Evolutionary conservation across 2,888 invertebrate species (phyloP).

Genomic region (Hypsopygia costalis): DNA sequence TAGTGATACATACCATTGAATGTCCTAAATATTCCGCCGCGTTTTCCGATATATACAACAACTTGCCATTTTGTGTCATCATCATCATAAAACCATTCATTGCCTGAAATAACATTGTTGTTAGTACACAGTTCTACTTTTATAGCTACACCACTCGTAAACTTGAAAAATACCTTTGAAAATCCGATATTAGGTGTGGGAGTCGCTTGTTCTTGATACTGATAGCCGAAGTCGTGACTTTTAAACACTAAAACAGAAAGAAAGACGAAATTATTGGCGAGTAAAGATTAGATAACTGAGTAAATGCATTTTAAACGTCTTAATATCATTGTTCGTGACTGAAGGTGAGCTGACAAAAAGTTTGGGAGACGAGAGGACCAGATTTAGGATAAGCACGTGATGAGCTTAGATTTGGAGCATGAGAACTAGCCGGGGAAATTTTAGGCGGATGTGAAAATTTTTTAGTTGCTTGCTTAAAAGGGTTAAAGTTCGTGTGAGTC

Average conservation of each 20-base stretch:
- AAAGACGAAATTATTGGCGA: constrained; percentile 76
- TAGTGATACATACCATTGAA: constrained; percentile 89
- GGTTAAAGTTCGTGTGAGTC: too few species aligned
- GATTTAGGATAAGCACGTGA: constrained; percentile 73
- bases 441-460: constrained; percentile 37
- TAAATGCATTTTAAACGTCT: constrained; percentile 80
- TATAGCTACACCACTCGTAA: constrained; percentile 46
- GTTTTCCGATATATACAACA: constrained; percentile 98
- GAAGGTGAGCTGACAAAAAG: constrained; percentile 70
- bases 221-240: constrained; percentile 85
- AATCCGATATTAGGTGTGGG: constrained; percentile 94
- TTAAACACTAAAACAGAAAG: constrained; percentile 92
- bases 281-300: constrained; percentile 76
- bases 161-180: constrained; percentile 87
- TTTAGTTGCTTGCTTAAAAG: too few species aligned
- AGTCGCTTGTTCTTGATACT: constrained; percentile 84
- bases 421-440: constrained; percentile 51
- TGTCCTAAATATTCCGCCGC: constrained; percentile 99
- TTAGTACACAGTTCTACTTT: constrained; percentile 29
- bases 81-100: constrained; percentile 98
- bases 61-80: constrained; percentile 98
- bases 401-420: constrained; percentile 62
- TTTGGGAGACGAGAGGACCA: constrained; percentile 63
- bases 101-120: constrained; percentile 86
- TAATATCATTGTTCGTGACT: constrained; percentile 76